Evolutionary conservation across 2,797 vertebrate species (phyloP), one percentile per base, ranked within the genome.

Genomic region (Artibeus lituratus): DNA sequence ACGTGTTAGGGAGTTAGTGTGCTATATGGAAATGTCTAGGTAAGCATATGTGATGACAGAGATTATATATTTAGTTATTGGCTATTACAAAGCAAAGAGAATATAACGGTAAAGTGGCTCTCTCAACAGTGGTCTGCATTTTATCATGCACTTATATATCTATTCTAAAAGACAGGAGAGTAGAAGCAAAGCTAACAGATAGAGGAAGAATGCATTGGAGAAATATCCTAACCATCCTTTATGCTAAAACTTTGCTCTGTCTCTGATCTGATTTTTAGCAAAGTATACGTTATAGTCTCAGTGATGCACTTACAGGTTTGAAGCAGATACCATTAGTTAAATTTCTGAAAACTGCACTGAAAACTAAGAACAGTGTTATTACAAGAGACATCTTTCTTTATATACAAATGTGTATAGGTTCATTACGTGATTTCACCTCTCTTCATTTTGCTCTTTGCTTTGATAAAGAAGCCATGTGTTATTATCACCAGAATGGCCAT

Each of bases 401-500:
- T 24, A 73, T 65, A 84, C 53, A 94, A 69, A 74, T 39, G 9
- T 2, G 21, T 39, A 59, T 21, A 53, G 1, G 26, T 73, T 89
- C 1, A 55, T 24, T 7, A 49, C 1, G 37, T 81, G 9, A 49
- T n/a, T 93, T 80, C 37, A 96, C 7, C 11, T 91, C 3, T 37
- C 57, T 97, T 70, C 55, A 59, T 87, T 97, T 91, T 24, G 2
- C 10, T 84, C 93, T 94, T 42, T 2, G 5, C 85, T 93, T 96
- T 93, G 16, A n/a, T 77, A 95, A 91, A 89, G 65, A 67, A 97
- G 16, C 29, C 87, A 91, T 19, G 51, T 93, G 19, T 78, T 97
- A 57, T 44, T 35, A 73, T 84, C 85, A 26, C 35, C 65, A 94
- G 26, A 87, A 94, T 26, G 49, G 14, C 42, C 42, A 26, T 37